These are phyloP conservation scores for Hydrocynus forskahlii DNA, from an alignment of 2,797 vertebrate species.

Conservation along the genomic window DNA sequence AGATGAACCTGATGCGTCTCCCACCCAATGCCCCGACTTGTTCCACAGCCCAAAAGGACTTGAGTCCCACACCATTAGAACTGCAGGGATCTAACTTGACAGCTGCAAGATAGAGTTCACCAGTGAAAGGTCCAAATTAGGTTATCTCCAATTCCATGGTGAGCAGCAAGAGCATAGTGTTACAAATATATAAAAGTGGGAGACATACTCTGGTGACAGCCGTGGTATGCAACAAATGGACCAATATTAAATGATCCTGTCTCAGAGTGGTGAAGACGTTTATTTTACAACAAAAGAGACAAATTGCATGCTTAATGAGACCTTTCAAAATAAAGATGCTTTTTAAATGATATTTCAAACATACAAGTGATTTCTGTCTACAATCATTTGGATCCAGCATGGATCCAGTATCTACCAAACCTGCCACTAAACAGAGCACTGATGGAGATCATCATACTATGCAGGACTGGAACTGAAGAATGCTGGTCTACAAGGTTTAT, in stretches of 20 bases:
- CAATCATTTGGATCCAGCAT: not conserved
- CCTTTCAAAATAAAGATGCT: not conserved
- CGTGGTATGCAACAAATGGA: conserved; percentile 36
- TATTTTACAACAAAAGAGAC: conserved; percentile 32
- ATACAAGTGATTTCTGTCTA: not conserved
- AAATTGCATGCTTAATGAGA: not conserved
- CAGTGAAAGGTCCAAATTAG: conserved; percentile 38
- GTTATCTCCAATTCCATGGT: conserved; percentile 17
- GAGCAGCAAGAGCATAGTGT: conserved; percentile 18
- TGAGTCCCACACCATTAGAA: conserved; percentile 43
- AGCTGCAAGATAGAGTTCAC: conserved; percentile 7
- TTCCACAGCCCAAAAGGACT: conserved; percentile 47
- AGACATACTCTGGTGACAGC: conserved; percentile 32
- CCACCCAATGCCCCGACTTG: conserved; percentile 60
- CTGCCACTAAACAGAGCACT: too few relatives aligned
- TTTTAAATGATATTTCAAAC: not conserved
- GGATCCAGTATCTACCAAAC: too few relatives aligned
- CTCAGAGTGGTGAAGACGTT: not conserved
- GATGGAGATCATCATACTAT: too few relatives aligned
- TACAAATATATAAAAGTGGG: conserved; percentile 39
- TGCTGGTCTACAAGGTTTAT: not conserved
- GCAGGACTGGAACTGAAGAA: too few relatives aligned
- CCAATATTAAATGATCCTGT: conserved; percentile 24
- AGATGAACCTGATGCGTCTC: conserved; percentile 64
- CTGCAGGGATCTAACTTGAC: conserved; percentile 38